Evolutionary conservation across 35 echinoderm and acorn worm species (phyloP).

Genomic region (Hemicentrotus pulcherrimus): DNA sequence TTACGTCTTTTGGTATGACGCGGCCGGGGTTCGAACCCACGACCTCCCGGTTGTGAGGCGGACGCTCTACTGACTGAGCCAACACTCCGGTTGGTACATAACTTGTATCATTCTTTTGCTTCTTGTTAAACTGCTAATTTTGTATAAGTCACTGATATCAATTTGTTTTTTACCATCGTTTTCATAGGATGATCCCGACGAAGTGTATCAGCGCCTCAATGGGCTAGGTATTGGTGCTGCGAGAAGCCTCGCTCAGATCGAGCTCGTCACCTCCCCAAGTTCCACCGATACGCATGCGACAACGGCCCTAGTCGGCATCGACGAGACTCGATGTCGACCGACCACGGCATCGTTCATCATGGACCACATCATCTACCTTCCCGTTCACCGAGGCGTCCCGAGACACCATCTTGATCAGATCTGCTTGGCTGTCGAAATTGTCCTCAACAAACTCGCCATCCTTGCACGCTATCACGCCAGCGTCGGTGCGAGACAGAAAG

Average conservation of each 20-base stretch:
- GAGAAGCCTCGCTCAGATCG: conserved; percentile 32
- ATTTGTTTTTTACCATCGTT: not conserved
- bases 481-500: not conserved
- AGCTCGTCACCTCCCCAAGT: not conserved
- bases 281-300: not conserved
- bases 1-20: no score
- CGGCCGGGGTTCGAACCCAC: no score
- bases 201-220: conserved; percentile 73
- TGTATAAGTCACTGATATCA: no score
- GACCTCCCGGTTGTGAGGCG: no score
- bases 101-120: no score
- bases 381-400: conserved; percentile 74
- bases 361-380: conserved; percentile 70
- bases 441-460: conserved; percentile 80
- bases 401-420: conserved; percentile 73
- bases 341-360: conserved; percentile 58
- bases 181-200: conserved; percentile 69
- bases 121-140: no score
- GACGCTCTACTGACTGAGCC: no score
- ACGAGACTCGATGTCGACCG: conserved; percentile 47
- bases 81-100: no score
- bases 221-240: conserved; percentile 67
- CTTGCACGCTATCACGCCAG: conserved; percentile 54
- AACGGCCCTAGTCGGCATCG: conserved; percentile 8
- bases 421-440: conserved; percentile 71